Percentiles rank a stretch among this genome's conserved stretches.
Evolutionary conservation across 2,888 invertebrate species (phyloP).

Genomic region (Sicus ferrugineus): DNA sequence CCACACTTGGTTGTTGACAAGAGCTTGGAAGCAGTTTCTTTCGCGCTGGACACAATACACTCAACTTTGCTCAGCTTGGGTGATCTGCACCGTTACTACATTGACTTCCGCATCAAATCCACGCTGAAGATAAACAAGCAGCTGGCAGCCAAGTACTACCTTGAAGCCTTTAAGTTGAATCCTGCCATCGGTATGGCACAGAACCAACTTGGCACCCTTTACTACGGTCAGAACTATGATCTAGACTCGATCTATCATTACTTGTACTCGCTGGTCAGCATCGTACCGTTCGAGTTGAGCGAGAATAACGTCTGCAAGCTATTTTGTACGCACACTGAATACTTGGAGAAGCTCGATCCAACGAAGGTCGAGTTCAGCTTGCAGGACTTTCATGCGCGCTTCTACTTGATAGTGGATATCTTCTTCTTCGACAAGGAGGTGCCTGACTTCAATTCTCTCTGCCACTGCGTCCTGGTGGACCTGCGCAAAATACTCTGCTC

Average conservation of each 20-base stretch:
- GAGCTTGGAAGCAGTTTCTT: constrained; percentile 70
- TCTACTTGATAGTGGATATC: constrained; percentile 66
- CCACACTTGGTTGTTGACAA: constrained; percentile 55
- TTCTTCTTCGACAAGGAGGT: constrained; percentile 68
- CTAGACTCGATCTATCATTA: constrained; percentile 91
- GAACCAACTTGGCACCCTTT: constrained; percentile 91
- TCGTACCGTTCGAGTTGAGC: constrained; percentile 87
- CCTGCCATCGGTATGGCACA: constrained; percentile 88
- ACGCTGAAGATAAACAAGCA: constrained; percentile 57
- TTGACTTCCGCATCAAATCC: constrained; percentile 63
- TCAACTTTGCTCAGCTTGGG: constrained; percentile 89
- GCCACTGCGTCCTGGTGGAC: constrained; percentile 75
- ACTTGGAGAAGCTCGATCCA: constrained; percentile 67
- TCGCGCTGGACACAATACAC: constrained; percentile 80
- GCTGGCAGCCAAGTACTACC: constrained; percentile 80
- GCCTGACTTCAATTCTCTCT: constrained; percentile 72
- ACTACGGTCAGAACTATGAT: constrained; percentile 80
- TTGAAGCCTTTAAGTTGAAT: constrained; percentile 80
- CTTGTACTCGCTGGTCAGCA: constrained; percentile 81
- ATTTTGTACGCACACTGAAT: constrained; percentile 71
- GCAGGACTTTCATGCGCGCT: constrained; percentile 67
- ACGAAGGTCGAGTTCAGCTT: constrained; percentile 63
- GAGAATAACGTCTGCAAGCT: constrained; percentile 83
- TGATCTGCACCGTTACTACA: constrained; percentile 83
- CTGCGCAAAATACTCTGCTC: constrained; percentile 77